phyloP scores from a whole-genome alignment of 2,113 vertebrate genomes.

The Brachypodius melanocephalos region DNA sequence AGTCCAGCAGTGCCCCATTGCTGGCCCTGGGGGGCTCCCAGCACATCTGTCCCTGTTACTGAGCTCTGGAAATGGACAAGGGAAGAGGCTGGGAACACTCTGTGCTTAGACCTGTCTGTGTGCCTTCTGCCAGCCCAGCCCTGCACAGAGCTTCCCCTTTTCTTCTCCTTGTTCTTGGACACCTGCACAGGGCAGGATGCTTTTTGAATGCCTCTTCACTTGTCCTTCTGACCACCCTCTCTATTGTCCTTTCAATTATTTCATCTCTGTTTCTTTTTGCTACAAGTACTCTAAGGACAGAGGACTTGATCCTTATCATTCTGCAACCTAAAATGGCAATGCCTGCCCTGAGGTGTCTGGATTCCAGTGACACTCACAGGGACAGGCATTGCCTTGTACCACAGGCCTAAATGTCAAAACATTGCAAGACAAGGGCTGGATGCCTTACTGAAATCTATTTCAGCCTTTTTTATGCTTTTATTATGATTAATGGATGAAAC shows the following conservation, averaged over 20 bases:
- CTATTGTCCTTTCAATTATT: neutral
- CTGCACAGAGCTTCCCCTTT: neutral
- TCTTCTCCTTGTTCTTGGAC: neutral
- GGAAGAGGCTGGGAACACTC: neutral
- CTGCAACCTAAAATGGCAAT: neutral
- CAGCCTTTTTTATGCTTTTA: neutral
- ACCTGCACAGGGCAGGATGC: fast-evolving
- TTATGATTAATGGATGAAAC: neutral
- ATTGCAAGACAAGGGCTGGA: neutral
- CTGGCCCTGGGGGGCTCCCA: neutral
- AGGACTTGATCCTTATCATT: neutral
- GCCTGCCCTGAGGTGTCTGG: neutral
- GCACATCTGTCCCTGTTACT: neutral
- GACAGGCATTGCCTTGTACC: neutral
- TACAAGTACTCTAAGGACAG: neutral
- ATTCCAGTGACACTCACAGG: neutral
- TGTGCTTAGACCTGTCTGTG: neutral
- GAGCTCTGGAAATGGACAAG: neutral
- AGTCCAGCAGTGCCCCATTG: neutral
- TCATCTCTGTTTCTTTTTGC: neutral
- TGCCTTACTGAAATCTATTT: neutral
- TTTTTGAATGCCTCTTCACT: neutral
- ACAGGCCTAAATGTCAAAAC: neutral
- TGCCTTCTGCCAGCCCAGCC: neutral
- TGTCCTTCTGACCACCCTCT: neutral